Evolutionary conservation across 2,797 vertebrate genomes (phyloP).

Genomic region (Smutsia temminckii): DNA sequence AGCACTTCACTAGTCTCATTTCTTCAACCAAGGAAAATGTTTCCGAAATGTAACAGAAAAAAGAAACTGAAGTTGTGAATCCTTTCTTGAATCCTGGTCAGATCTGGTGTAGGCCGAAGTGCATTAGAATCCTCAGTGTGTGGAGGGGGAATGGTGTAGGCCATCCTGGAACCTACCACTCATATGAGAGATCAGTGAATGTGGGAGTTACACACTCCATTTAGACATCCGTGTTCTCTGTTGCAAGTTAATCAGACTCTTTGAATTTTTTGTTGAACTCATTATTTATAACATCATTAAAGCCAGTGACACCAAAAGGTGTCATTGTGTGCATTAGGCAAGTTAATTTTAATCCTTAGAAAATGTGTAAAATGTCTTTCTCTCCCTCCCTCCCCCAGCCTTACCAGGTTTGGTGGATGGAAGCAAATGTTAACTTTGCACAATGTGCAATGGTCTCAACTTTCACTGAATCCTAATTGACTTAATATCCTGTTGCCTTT

Average conservation of each 20-base stretch:
- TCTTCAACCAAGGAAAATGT: neutral
- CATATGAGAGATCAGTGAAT: neutral
- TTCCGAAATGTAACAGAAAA: neutral
- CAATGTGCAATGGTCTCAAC: constrained; percentile 41
- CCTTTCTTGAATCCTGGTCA: neutral
- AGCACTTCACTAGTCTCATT: neutral
- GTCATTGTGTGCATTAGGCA: neutral
- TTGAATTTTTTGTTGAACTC: constrained; percentile 46
- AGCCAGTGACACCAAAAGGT: constrained; percentile 46
- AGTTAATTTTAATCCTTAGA: constrained; percentile 44
- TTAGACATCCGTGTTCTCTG: neutral
- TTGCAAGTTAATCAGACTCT: constrained; percentile 59
- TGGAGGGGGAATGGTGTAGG: rapidly evolving
- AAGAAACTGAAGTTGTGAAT: neutral
- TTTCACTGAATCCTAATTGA: constrained; percentile 69
- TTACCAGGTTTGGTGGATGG: neutral
- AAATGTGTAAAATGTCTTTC: constrained; percentile 36
- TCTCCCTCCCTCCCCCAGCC: neutral
- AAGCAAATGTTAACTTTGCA: constrained; percentile 9
- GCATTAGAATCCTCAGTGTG: rapidly evolving
- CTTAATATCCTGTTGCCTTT: constrained; percentile 65
- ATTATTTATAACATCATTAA: constrained; percentile 69
- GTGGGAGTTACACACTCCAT: neutral
- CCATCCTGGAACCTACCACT: neutral
- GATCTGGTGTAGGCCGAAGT: rapidly evolving